Evolutionary conservation across 1,140 invertebrate species (phyloP).

Genomic region (Drosophila leontia): DNA sequence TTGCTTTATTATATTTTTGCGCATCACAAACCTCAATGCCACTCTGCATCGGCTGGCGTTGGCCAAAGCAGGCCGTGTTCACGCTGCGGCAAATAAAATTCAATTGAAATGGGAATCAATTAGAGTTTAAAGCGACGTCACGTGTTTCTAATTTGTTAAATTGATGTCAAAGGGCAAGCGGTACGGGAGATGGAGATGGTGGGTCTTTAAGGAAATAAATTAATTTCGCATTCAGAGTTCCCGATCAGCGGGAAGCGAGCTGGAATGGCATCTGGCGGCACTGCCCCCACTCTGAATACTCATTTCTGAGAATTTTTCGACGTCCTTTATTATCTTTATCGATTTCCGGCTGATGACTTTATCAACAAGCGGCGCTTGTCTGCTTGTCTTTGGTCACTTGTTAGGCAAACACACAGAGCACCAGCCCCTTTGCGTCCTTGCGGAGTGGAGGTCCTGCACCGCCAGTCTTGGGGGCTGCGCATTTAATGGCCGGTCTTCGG

Average conservation of each 20-base stretch:
- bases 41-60: not conserved
- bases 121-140: conserved; percentile 52
- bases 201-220: conserved; percentile 44
- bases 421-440: conserved; percentile 7
- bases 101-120: conserved; percentile 47
- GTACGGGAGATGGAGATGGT: not conserved
- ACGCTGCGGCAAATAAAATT: conserved; percentile 32
- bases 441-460: conserved; percentile 51
- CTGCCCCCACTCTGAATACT: not conserved
- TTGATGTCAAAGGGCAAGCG: conserved; percentile 1
- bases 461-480: conserved; percentile 61
- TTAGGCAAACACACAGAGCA: conserved; percentile 40
- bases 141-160: conserved; percentile 68
- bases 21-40: conserved; percentile 43
- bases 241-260: conserved; percentile 46
- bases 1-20: conserved; percentile 52
- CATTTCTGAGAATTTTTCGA: conserved; percentile 18
- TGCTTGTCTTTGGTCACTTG: conserved; percentile 53
- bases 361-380: conserved; percentile 57
- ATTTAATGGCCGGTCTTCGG: conserved; percentile 59
- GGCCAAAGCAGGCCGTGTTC: not conserved
- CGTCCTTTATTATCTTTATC: conserved; percentile 54
- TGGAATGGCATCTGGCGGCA: conserved; percentile 19
- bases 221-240: conserved; percentile 53
- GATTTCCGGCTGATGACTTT: conserved; percentile 72